These are phyloP conservation scores for Watsonalla binaria DNA, from an alignment of 2,888 invertebrate genomes.

Conservation along the genomic window DNA sequence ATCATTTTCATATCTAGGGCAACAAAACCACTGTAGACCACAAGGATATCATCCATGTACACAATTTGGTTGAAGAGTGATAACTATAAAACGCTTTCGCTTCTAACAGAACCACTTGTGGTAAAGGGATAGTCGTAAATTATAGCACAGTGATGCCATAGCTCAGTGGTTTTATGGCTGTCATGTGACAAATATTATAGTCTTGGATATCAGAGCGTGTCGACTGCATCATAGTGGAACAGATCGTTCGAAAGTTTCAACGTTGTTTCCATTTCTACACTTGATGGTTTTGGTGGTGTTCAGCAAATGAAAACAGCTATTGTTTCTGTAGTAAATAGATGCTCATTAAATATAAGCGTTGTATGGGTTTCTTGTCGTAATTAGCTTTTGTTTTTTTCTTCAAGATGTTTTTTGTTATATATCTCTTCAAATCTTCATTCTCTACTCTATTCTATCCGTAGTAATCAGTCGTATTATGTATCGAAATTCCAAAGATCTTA, in stretches of 20 bases:
- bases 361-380: too few species aligned
- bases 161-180: conserved; percentile 52
- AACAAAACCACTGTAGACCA: too few species aligned
- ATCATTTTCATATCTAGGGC: too few species aligned
- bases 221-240: conserved; percentile 14
- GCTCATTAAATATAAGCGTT: too few species aligned
- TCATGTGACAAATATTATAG: conserved; percentile 52
- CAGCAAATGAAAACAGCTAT: not conserved
- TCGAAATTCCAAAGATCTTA: not conserved
- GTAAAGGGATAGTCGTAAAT: conserved; percentile 53
- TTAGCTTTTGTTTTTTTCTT: too few species aligned
- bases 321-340: too few species aligned
- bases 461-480: too few species aligned
- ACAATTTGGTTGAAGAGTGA: not conserved
- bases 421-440: too few species aligned
- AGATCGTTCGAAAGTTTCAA: not conserved
- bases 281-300: not conserved
- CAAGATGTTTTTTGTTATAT: too few species aligned
- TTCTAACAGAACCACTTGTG: conserved; percentile 18
- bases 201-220: conserved; percentile 4
- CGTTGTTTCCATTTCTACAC: not conserved
- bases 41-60: too few species aligned
- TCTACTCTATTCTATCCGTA: too few species aligned
- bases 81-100: conserved; percentile 19
- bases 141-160: conserved; percentile 42